Base-by-base conservation (phyloP, 2,797 vertebrate genomes). In the Neosilurus mollespiculum region DNA sequence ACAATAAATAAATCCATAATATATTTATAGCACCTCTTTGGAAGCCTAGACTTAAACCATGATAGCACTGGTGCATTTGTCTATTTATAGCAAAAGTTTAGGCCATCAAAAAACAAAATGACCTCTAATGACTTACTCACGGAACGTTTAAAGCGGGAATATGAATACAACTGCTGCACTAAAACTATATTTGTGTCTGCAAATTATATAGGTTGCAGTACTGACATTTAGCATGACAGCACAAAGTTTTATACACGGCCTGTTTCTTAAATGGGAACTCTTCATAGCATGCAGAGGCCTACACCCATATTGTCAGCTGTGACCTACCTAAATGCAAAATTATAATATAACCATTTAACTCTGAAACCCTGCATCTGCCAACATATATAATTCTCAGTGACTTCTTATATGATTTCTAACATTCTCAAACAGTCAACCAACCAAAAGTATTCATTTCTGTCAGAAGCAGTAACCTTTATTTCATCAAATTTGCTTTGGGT, bases 291-390 rank as follows among this genome's bases (percentile, higher is more conserved):
- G 2, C 53, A 7, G n/a, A 22, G 61, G 61, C 77, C 77, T 26
- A 65, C 43, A 18, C 43, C 49, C 37, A 30, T 65, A 30, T 30
- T 24, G n/a, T 65, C 24, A 53, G 61, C 49, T 65, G 61, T 53
- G 77, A 79, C 24, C 24, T 65, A 79, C 77, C 49, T 79, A n/a
- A 20, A 66, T 26, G 43, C 15, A 51, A 79, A 65, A 30, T 78
- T n/a, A 53, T 65, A 22, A 37, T 64, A 43, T 26, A 53, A n/a
- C 9, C 77, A 65, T 16, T 12, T 15, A 77, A 43, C 24, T 2
- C 24, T 9, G 56, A 34, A 75, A 24, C 9, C 20, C 58, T 62
- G 20, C 37, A n/a, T 15, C 15, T 15, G 20, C n/a, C 56, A 64
- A 51, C 22, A n/a, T 78, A 26, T 49, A 30, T 30, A 51, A 49